Percentiles rank a stretch among this genome's conserved stretches.
Conservation (phyloP, 2,113 vertebrate species). For the Gopherus flavomarginatus region DNA sequence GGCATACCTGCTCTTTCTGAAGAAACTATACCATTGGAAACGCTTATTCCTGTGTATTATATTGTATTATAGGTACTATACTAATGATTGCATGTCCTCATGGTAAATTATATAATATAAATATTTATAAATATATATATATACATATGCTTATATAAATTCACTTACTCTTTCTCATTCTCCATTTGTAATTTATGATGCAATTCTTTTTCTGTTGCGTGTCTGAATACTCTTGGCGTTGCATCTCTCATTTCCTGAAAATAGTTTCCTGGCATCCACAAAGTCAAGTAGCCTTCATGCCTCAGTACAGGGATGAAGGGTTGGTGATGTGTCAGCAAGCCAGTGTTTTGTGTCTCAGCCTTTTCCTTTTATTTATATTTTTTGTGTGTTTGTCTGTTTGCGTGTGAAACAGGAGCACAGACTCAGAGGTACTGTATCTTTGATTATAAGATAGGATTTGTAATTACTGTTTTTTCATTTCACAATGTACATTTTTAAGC, state of each 20-base stretch:
- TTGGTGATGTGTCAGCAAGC: conserved; percentile 67
- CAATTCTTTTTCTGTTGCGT: conserved; percentile 69
- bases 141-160: conserved; percentile 80
- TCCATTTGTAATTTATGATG: conserved; percentile 80
- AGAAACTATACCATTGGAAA: conserved; percentile 77
- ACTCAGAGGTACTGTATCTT: conserved; percentile 42
- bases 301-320: conserved; percentile 63
- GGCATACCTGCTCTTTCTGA: conserved; percentile 76
- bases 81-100: conserved; percentile 87
- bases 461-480: conserved; percentile 33
- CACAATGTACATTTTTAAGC: conserved; percentile 14
- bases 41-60: conserved; percentile 86
- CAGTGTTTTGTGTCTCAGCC: conserved; percentile 60
- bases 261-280: conserved; percentile 72
- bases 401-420: conserved; percentile 37
- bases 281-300: conserved; percentile 66
- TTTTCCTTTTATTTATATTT: conserved; percentile 31
- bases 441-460: conserved; percentile 17
- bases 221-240: conserved; percentile 69
- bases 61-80: conserved; percentile 87
- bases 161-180: conserved; percentile 72
- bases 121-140: conserved; percentile 82
- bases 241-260: conserved; percentile 60
- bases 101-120: conserved; percentile 84
- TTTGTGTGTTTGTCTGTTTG: conserved; percentile 20